Base-by-base conservation (phyloP, 2,888 invertebrate species). In the Pseudococcus viburni region DNA sequence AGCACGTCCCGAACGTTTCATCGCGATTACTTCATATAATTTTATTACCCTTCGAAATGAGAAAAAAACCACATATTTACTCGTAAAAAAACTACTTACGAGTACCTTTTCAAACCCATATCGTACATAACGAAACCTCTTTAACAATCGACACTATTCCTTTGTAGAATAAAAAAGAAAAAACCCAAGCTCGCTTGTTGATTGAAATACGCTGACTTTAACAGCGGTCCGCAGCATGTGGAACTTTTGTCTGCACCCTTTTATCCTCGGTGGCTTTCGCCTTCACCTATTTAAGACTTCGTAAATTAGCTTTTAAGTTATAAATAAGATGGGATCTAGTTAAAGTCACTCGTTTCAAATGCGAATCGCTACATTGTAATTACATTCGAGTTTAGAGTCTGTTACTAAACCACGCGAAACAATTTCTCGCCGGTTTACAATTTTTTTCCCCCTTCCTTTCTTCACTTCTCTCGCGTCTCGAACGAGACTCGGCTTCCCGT, bases 381-480 rank as follows among this genome's bases (percentile, higher is more conserved):
- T 83, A 83, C 80, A 22, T 83, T 83, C 80, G 80, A 83, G 46
- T 83, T 83, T 83, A 83, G 12, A 83, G 80, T 83, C 80, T 83
- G 80, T 83, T 83, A 83, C 46, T 83, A 42, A 83, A 83, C 46
- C 39, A 46, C 64, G 64, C 80, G 46, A 83, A 83, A 83, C 80
- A 42, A 83, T 83, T 83, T 83, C 80, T 46, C 80, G 46, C 42
- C n/a, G 46, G 80, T 83, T 83, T 33, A 33, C 33, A 73, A 73
- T 33, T 73, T 73, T 73, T 73, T 8, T 68, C 9, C n/a, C 12
- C 22, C 11, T 64, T 22, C n/a, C 19, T 22, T 9, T 64, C 11
- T 9, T 0, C 22, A 19, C 19, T 22, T 4, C n/a, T 6, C 22
- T 22, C 22, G 64, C 64, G 22, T 22, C 19, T 59, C 19, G 9